Base-by-base conservation (phyloP, 1,140 invertebrate species). In the Bicyclus anynana region DNA sequence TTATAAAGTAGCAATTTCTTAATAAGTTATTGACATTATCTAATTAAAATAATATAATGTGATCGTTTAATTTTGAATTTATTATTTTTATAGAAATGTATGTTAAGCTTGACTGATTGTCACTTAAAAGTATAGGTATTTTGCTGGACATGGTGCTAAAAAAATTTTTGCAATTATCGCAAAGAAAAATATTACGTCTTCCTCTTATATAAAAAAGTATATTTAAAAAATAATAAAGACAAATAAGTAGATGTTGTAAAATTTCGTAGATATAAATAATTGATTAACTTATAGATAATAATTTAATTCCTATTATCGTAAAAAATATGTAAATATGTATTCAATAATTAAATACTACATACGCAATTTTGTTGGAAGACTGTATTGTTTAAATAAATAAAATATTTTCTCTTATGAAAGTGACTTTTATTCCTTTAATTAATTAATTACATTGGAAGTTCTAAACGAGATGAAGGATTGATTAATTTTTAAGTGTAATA, bases 101-200 rank as follows among this genome's bases (percentile, higher is more conserved):
- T 20, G 12, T 44, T 14, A 44, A 16, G 12, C 4, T 21, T 9
- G 42, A 52, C 37, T 53, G 40, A 44, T 44, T 44, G 27, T 40
- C 37, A 53, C 40, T 37, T 56, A 53, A 52, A 37, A 47, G 47
- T 61, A 51, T 50, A 16, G 17, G 16, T 14, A 42, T 7, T 56
- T 62, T 61, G 72, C 72, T 74, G 72, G 71, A 74, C 40, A 60
- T 74, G 72, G 72, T 74, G 72, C 72, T 74, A 74, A 67, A 63
- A 53, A 37, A 55, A 47, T 44, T 42, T 10, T 52, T 51, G 37
- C 26, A 33, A 44, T 44, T 3, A 2, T 44, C 4, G 2, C 10
- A 10, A 33, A 1, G 12, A 0, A 33, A 29, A 33, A 33, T 23
- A 7, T 4, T 23, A 23, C 23, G 9, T 40, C 14, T 40, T 51